phyloP scores from a whole-genome alignment of 2,113 vertebrate genomes.

The Corydoras maculifer region DNA sequence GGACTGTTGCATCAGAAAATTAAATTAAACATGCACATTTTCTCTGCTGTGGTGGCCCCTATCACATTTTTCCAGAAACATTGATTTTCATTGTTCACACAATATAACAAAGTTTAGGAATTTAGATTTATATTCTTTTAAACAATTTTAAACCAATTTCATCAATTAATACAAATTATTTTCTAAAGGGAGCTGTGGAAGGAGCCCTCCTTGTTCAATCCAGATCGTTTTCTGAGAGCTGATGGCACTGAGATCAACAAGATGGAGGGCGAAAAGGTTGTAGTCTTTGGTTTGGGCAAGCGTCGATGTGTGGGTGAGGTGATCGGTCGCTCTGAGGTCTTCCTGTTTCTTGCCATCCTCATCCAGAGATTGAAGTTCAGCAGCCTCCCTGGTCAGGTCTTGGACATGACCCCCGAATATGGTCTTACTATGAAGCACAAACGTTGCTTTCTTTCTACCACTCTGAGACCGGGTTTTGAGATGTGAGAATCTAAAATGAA shows the following conservation, averaged over 20 bases:
- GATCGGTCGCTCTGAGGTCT: conserved; percentile 80
- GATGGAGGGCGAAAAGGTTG: conserved; percentile 71
- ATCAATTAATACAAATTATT: background rate
- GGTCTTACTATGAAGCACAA: conserved; percentile 86
- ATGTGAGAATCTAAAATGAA: background rate
- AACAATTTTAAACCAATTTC: too few relatives aligned
- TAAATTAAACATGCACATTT: too few relatives aligned
- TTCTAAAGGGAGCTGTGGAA: conserved; percentile 77
- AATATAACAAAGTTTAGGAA: too few relatives aligned
- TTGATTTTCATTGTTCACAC: too few relatives aligned
- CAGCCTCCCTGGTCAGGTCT: conserved; percentile 48
- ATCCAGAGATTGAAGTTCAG: conserved; percentile 78
- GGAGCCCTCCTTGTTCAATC: conserved; percentile 75
- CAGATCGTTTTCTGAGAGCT: conserved; percentile 73
- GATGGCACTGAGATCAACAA: conserved; percentile 64
- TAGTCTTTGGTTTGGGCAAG: conserved; percentile 79
- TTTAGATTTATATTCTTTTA: too few relatives aligned
- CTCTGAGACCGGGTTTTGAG: conserved; percentile 44
- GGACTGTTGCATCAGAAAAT: too few relatives aligned
- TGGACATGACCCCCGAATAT: conserved; percentile 79
- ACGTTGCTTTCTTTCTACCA: conserved; percentile 66
- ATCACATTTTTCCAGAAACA: too few relatives aligned
- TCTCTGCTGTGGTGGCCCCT: too few relatives aligned
- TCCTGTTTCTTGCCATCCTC: conserved; percentile 80
- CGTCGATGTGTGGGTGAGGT: conserved; percentile 81